Percentiles rank a stretch among this genome's conserved stretches.
phyloP scores from a whole-genome alignment of 2,113 vertebrate species.

The Alethe castanea region DNA sequence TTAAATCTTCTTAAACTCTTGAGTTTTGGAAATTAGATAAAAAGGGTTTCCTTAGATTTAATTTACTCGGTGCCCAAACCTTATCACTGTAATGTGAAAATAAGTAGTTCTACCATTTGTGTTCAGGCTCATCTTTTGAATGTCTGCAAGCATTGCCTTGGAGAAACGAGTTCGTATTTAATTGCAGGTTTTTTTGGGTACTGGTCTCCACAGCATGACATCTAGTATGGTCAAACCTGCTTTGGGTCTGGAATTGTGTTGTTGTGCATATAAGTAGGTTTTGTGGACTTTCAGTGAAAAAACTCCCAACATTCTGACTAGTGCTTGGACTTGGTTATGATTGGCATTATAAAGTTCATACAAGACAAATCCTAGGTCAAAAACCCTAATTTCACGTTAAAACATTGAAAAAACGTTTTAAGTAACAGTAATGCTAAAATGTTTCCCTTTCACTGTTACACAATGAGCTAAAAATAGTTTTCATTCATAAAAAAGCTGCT shows the following conservation, averaged over 20 bases:
- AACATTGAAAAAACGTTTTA: background rate
- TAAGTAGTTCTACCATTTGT: background rate
- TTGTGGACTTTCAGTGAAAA: background rate
- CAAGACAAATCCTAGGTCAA: background rate
- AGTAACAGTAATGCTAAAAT: background rate
- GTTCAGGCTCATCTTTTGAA: background rate
- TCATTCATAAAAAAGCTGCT: constrained; percentile 53
- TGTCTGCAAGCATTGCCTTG: background rate
- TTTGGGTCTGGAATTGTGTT: background rate
- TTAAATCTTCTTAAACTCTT: background rate
- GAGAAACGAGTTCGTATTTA: background rate
- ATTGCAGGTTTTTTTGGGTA: background rate
- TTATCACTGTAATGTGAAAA: background rate
- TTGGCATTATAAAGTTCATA: background rate
- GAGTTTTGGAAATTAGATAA: background rate
- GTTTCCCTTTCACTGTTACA: constrained; percentile 24
- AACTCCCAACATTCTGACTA: rapidly evolving
- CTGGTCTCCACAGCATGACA: background rate
- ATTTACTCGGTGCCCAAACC: background rate
- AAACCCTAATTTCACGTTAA: background rate
- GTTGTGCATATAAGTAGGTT: background rate
- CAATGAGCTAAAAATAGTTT: constrained; percentile 46
- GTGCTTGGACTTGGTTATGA: background rate
- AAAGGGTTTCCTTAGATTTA: background rate
- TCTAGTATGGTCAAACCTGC: background rate